Conservation (phyloP, 1,140 invertebrate genomes). For the Lerema accius region DNA sequence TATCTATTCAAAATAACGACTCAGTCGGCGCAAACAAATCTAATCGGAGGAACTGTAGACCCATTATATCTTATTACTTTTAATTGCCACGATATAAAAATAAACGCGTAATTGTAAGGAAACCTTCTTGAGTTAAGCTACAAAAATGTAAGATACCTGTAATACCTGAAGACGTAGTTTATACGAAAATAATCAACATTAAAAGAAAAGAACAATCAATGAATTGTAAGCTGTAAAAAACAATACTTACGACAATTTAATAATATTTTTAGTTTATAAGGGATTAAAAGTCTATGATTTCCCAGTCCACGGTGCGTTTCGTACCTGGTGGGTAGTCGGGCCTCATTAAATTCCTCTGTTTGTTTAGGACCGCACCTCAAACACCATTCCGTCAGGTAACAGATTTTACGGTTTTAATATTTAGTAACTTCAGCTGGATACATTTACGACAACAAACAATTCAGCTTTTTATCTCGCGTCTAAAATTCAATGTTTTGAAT, state of each 20-base stretch:
- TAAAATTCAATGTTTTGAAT: slow-evolving; percentile 8
- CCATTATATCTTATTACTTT: neutral
- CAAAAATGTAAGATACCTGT: too few species aligned
- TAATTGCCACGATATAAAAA: slow-evolving; percentile 16
- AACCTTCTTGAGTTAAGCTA: too few species aligned
- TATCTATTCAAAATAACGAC: slow-evolving; percentile 22
- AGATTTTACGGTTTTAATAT: slow-evolving; percentile 76
- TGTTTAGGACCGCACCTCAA: slow-evolving; percentile 71
- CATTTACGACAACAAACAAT: slow-evolving; percentile 63
- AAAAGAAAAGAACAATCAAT: too few species aligned
- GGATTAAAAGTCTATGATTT: neutral
- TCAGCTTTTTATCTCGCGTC: slow-evolving; percentile 19
- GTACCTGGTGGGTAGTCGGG: slow-evolving; percentile 43
- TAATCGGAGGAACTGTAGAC: neutral
- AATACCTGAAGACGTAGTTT: too few species aligned
- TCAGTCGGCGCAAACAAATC: neutral
- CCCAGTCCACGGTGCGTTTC: slow-evolving; percentile 31
- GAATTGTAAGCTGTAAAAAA: too few species aligned
- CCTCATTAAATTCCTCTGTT: slow-evolving; percentile 73
- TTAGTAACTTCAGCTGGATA: slow-evolving; percentile 59
- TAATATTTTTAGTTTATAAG: too few species aligned
- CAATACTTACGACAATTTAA: too few species aligned
- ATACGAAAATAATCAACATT: too few species aligned
- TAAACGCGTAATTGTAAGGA: too few species aligned
- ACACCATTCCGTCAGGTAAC: slow-evolving; percentile 65